A percentile compares a stretch with the other conserved stretches of the same genome.
These are phyloP conservation scores for Ceratosolen solmsi DNA, from an alignment of 1,140 invertebrate species.

Conservation along the genomic window DNA sequence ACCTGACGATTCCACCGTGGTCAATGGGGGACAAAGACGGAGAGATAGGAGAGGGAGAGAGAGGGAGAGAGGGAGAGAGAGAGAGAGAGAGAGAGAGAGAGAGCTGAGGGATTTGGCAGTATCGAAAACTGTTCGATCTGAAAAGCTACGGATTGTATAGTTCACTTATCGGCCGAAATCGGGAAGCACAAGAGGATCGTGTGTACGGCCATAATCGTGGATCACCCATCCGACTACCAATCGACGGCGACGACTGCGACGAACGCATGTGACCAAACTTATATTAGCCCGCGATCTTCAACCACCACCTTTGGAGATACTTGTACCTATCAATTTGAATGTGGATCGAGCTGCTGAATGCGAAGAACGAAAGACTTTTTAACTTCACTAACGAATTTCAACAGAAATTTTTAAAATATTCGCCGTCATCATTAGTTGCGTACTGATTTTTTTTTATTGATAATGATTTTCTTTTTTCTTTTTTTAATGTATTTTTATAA, in stretches of 20 bases:
- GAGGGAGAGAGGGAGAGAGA: not conserved
- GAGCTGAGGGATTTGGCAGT: too few species aligned
- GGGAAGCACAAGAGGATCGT: slow-evolving; percentile 57
- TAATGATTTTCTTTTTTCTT: too few species aligned
- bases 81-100: too few species aligned
- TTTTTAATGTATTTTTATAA: too few species aligned
- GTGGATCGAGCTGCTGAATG: not conserved
- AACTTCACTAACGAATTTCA: not conserved
- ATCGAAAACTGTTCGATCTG: slow-evolving; percentile 60
- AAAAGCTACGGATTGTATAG: slow-evolving; percentile 56
- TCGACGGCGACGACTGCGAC: slow-evolving; percentile 55
- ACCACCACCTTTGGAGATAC: too few species aligned
- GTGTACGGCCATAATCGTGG: slow-evolving; percentile 63
- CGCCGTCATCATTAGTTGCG: not conserved
- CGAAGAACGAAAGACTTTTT: not conserved
- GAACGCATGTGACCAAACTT: slow-evolving; percentile 48
- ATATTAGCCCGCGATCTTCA: slow-evolving; percentile 37
- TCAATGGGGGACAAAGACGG: too few species aligned
- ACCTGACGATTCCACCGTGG: slow-evolving; percentile 37
- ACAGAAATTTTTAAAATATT: not conserved
- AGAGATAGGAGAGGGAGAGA: too few species aligned
- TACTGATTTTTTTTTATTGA: too few species aligned
- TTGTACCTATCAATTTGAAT: slow-evolving; percentile 51
- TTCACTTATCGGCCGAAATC: slow-evolving; percentile 59
- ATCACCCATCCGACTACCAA: slow-evolving; percentile 65